Evolutionary conservation across 1,140 invertebrate species (phyloP), one percentile per base, ranked within the genome.

Genomic region (Aphaenogaster floridana): DNA sequence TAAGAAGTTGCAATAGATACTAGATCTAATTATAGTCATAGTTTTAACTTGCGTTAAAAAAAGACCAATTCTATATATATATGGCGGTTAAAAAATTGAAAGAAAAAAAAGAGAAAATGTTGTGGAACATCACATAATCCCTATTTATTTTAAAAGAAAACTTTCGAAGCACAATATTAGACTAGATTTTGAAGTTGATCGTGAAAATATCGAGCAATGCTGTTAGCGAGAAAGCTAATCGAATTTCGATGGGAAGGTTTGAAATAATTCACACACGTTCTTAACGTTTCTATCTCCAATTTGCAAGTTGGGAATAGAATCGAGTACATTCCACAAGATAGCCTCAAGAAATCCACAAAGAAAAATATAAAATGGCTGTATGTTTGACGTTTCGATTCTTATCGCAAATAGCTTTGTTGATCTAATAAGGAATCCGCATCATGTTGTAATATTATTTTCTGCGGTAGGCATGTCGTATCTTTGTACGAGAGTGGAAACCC

Each of bases 201-300:
- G 39, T n/a, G 42, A 83, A 42, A 72, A 72, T 80, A 34, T 45
- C 5, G 15, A n/a, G 64, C 9, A 36, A 71, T 54, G 34, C 39
- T 3, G 11, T 54, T 34, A 36, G 9, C n/a, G 1, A 57, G 34
- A 2, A 36, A 72, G 17, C 1, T 71, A 74, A 84, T 84, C 13
- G n/a, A 84, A 74, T 84, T 84, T 74, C 28, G n/a, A 74, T 13
- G 17, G 17, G 0, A 13, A 61, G 39, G 28, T 50, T 74, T 61
- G 54, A 74, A 74, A 84, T 74, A 74, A 84, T 84, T 74, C 39
- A 48, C 39, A 61, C 36, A 61, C 36, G n/a, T 80, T 80, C 36
- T 45, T 36, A 28, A 39, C 17, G n/a, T 69, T 21, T 68, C 11
- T 42, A 68, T 68, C 17, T 2, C n/a, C 48, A 68, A 81, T 57